Base-by-base conservation (phyloP, 2,888 invertebrate genomes). In the Thecocarcelia acutangulata region DNA sequence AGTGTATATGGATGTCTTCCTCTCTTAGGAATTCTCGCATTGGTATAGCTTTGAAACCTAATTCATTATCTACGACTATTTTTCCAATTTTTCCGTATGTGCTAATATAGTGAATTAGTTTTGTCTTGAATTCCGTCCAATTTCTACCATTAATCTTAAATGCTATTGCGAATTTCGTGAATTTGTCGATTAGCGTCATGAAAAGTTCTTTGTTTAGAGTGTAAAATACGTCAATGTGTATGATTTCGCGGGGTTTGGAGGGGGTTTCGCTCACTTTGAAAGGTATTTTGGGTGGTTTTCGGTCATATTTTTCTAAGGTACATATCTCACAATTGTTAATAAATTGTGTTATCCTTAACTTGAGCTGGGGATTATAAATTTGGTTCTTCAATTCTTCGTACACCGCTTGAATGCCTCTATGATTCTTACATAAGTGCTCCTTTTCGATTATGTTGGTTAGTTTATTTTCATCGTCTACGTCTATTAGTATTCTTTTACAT, bases 251-350 rank as follows among this genome's bases (percentile, higher is more conserved):
- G 0, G 44, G 44, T n/a, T 3, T 44, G 1, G 0, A 6, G 1
- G 44, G 44, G n/a, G 44, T 13, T 44, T 44, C 84, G 0, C 84
- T 86, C 2, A 86, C 17, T 40, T 86, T 84, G 9, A 84, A 83
- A 42, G 78, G 70, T 12, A 74, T 81, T 59, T 80, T 84, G 0
- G 73, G 68, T n/a, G 83, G 84, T 13, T 75, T 80, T 44, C 82
- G 59, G 8, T 76, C 80, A 17, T 83, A 83, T 75, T 85, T 84
- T 50, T 75, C 76, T 3, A 78, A 0, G 3, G 37, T 74, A 19
- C 83, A 83, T 9, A 80, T 52, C 13, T 84, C 80, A 37, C 84
- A 84, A 58, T 84, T 84, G n/a, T 85, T 85, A 5, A 84, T 80
- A 19, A 84, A 83, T 56, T 84, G 64, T 2, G 80, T 83, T 40